Conservation (phyloP, 2,113 vertebrate genomes). For the Rhabdornis inornatus region DNA sequence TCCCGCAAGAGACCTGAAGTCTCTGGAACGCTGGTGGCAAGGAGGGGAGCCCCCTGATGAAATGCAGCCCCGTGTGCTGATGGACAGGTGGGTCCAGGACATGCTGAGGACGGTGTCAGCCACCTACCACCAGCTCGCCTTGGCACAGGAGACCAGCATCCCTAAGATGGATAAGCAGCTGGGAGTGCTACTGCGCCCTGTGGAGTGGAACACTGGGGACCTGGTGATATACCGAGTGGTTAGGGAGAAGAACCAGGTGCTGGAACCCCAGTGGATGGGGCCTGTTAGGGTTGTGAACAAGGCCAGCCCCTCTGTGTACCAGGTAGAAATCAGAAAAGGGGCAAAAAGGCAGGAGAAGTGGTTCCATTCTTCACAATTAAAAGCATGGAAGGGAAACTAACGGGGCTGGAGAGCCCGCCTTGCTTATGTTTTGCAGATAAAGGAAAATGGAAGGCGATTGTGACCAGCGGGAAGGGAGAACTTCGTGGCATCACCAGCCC, state of each 20-base stretch:
- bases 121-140: neutral
- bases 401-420: constrained; percentile 64
- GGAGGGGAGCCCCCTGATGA: constrained; percentile 8
- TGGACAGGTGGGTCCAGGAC: constrained; percentile 51
- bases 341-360: constrained; percentile 39
- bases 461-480: constrained; percentile 38
- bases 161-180: constrained; percentile 51
- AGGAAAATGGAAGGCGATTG: constrained; percentile 60
- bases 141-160: neutral
- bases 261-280: constrained; percentile 44
- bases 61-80: constrained; percentile 41
- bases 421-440: constrained; percentile 68
- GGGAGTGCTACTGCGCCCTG: neutral
- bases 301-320: constrained; percentile 50
- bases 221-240: constrained; percentile 26
- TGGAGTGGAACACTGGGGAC: constrained; percentile 48
- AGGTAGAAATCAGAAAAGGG: constrained; percentile 57
- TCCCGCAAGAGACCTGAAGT: neutral
- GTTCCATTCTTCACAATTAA: constrained; percentile 61
- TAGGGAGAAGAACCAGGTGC: constrained; percentile 49
- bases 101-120: neutral
- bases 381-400: constrained; percentile 69
- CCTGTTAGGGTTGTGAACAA: constrained; percentile 57
- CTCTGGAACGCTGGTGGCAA: constrained; percentile 27
- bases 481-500: constrained; percentile 36